Percentiles rank a stretch among this genome's conserved stretches.
Evolutionary conservation across 2,797 vertebrate genomes (phyloP).

Genomic region (Microhierax caerulescens): DNA sequence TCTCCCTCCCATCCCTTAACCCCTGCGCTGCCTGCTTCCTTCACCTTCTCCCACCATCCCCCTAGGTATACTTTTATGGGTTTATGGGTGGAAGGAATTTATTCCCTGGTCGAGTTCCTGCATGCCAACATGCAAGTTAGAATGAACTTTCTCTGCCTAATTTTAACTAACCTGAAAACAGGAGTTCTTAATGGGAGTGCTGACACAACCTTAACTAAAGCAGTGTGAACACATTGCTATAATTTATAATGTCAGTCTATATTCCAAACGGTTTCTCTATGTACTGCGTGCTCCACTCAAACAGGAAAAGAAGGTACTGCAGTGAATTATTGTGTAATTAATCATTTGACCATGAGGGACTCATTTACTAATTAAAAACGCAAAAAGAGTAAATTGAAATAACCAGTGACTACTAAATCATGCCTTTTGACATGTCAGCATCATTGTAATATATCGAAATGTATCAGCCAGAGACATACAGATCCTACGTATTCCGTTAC

Average conservation of each 20-base stretch:
- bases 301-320: constrained; percentile 62
- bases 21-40: not conserved
- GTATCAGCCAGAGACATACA: constrained; percentile 71
- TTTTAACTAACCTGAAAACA: constrained; percentile 51
- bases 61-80: not conserved
- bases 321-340: constrained; percentile 84
- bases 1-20: not conserved
- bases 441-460: constrained; percentile 73
- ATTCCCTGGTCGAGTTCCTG: not conserved
- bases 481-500: constrained; percentile 66
- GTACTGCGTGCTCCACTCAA: not conserved
- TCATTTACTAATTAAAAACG: constrained; percentile 97
- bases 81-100: not conserved
- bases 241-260: constrained; percentile 67
- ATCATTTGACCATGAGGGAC: constrained; percentile 87
- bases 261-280: constrained; percentile 37
- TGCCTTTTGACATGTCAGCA: constrained; percentile 76
- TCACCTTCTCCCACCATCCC: not conserved
- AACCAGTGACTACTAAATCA: constrained; percentile 86
- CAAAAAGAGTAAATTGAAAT: constrained; percentile 88
- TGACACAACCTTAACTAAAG: constrained; percentile 49
- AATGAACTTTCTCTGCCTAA: constrained; percentile 35
- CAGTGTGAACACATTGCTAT: not conserved
- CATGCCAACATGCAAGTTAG: not conserved
- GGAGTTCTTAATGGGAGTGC: constrained; percentile 47